phyloP scores from a whole-genome alignment of 2,113 vertebrate species.

The Cyprinodon tularosa region DNA sequence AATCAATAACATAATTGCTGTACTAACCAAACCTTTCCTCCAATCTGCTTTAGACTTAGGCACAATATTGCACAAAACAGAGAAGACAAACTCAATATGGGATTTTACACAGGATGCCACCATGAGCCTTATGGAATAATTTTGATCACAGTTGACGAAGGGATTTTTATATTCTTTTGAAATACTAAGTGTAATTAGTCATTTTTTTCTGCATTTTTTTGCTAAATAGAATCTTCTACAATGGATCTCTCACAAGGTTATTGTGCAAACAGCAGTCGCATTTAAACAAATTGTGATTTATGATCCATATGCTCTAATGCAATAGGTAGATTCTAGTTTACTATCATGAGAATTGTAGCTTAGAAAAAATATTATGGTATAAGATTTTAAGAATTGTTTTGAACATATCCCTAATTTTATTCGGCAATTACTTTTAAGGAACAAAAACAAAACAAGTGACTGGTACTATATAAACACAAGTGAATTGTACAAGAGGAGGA shows the following conservation, averaged over 20 bases:
- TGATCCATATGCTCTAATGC: not conserved
- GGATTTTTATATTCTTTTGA: not conserved
- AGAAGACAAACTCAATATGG: not conserved
- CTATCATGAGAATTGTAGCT: not conserved
- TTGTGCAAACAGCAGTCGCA: not conserved
- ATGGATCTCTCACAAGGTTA: not conserved
- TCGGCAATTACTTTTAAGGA: not conserved
- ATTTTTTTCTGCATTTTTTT: not conserved
- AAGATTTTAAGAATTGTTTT: not conserved
- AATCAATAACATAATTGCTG: slow-evolving; percentile 16
- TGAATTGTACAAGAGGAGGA: not conserved
- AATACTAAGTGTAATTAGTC: not conserved
- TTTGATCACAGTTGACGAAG: not conserved
- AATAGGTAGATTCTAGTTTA: not conserved
- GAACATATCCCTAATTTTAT: not conserved
- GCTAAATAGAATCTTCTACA: not conserved
- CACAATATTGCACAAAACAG: not conserved
- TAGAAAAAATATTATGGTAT: not conserved
- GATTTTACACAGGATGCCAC: not conserved
- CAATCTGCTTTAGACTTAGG: too few species aligned
- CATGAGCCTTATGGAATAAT: not conserved
- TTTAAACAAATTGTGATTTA: not conserved
- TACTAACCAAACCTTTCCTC: not conserved
- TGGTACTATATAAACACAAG: not conserved
- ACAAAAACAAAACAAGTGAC: not conserved